Percentiles rank a stretch among this genome's conserved stretches.
phyloP scores from a whole-genome alignment of 2,888 invertebrate genomes.

The Maniola hyperantus region DNA sequence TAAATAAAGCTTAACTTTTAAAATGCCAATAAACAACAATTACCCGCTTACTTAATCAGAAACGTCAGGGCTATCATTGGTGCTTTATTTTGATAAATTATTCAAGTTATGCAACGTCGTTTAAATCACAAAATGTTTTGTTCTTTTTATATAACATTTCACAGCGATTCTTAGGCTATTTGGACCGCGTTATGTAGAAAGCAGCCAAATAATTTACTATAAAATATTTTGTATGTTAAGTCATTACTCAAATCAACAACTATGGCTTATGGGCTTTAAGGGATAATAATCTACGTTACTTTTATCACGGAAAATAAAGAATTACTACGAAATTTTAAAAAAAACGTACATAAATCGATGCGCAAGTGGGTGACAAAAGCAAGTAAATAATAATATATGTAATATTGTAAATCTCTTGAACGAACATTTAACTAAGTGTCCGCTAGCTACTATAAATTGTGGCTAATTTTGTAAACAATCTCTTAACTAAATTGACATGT shows the following conservation, averaged over 20 bases:
- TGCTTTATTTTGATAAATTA: not conserved
- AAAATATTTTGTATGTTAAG: no score
- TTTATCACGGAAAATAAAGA: not conserved
- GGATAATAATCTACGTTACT: no score
- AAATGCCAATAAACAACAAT: constrained; percentile 2
- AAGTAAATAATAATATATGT: no score
- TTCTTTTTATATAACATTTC: not conserved
- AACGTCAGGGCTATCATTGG: not conserved
- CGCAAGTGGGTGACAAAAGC: not conserved
- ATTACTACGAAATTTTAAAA: not conserved
- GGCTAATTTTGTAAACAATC: no score
- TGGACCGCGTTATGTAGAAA: not conserved
- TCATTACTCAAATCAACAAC: no score
- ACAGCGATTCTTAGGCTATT: not conserved
- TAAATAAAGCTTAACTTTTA: constrained; percentile 2
- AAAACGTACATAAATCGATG: not conserved
- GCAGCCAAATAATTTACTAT: not conserved
- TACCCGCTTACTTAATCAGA: not conserved
- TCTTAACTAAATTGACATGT: not conserved
- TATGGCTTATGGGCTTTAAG: no score
- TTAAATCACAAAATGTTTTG: not conserved
- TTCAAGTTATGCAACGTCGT: constrained; percentile 2
- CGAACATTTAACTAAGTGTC: no score
- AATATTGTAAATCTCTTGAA: no score
- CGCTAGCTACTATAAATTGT: no score